These are phyloP conservation scores for Anticlea derivata DNA, from an alignment of 2,888 invertebrate genomes.

Conservation along the genomic window DNA sequence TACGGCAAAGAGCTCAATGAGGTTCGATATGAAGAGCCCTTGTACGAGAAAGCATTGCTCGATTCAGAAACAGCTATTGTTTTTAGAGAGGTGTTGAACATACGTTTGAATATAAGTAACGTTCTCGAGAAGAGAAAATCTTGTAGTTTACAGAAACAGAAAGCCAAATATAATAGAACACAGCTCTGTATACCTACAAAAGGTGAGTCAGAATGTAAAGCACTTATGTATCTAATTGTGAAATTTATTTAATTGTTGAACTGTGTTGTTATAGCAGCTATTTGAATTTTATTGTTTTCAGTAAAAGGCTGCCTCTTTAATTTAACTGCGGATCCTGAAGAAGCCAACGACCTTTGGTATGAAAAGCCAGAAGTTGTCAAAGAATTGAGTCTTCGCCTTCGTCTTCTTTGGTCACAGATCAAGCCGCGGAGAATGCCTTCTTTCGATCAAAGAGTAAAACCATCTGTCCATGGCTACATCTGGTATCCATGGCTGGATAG, in stretches of 20 bases:
- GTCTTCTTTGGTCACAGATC: slow-evolving; percentile 49
- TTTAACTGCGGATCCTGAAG: slow-evolving; percentile 51
- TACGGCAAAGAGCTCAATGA: slow-evolving; percentile 44
- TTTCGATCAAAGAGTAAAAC: slow-evolving; percentile 48
- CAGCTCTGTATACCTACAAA: slow-evolving; percentile 50
- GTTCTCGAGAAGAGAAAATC: slow-evolving; percentile 39
- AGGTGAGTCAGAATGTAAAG: slow-evolving; percentile 43
- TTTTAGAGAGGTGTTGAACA: slow-evolving; percentile 47
- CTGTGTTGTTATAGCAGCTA: not conserved
- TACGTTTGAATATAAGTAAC: slow-evolving; percentile 40
- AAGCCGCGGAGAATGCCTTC: slow-evolving; percentile 42
- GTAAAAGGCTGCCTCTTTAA: slow-evolving; percentile 58
- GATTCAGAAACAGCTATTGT: slow-evolving; percentile 47
- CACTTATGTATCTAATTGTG: not conserved
- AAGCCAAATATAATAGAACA: slow-evolving; percentile 4
- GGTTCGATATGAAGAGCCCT: slow-evolving; percentile 36
- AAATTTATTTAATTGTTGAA: not conserved
- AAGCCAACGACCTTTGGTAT: slow-evolving; percentile 54
- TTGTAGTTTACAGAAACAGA: slow-evolving; percentile 18
- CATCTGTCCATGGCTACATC: slow-evolving; percentile 45
- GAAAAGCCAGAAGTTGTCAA: slow-evolving; percentile 45
- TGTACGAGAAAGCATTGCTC: slow-evolving; percentile 47
- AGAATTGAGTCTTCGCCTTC: slow-evolving; percentile 46
- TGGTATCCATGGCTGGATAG: slow-evolving; percentile 54
- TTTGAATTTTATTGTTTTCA: slow-evolving; percentile 37